Percentiles rank a stretch among this genome's conserved stretches.
These are phyloP conservation scores for Channa striata DNA, from an alignment of 2,797 vertebrate genomes.

Conservation along the genomic window DNA sequence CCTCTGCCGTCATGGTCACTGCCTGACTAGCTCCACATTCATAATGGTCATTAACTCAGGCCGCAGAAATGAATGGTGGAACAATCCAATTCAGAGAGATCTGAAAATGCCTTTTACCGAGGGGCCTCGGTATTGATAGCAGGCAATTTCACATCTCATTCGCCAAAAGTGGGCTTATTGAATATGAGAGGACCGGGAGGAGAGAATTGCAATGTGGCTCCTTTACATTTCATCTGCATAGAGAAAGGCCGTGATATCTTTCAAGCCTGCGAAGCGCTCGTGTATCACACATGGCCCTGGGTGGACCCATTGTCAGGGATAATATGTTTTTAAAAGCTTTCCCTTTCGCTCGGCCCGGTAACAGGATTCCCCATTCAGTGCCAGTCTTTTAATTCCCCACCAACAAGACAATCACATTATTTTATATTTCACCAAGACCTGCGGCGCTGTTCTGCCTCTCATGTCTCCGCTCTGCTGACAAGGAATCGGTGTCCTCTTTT, in stretches of 20 bases:
- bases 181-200: conserved; percentile 72
- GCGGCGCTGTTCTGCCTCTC: conserved; percentile 45
- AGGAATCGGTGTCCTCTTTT: conserved; percentile 21
- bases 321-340: conserved; percentile 75
- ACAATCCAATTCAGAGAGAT: conserved; percentile 78
- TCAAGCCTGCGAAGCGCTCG: conserved; percentile 45
- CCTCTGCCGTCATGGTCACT: conserved; percentile 63
- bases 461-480: conserved; percentile 37
- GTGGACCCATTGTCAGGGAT: conserved; percentile 71
- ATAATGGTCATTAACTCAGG: conserved; percentile 79
- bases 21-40: conserved; percentile 72
- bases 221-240: conserved; percentile 70
- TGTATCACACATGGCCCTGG: conserved; percentile 59
- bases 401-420: conserved; percentile 62
- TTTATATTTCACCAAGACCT: conserved; percentile 61
- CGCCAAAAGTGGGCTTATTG: conserved; percentile 77
- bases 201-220: conserved; percentile 64
- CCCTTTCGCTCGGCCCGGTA: conserved; percentile 49
- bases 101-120: conserved; percentile 75
- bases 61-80: conserved; percentile 75
- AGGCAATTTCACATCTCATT: conserved; percentile 83
- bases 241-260: conserved; percentile 56
- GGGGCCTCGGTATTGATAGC: conserved; percentile 72
- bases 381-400: conserved; percentile 52
- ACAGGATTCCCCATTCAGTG: conserved; percentile 66